These are phyloP conservation scores for Scaptomyza hsui DNA, from an alignment of 1,140 invertebrate species.

Conservation along the genomic window DNA sequence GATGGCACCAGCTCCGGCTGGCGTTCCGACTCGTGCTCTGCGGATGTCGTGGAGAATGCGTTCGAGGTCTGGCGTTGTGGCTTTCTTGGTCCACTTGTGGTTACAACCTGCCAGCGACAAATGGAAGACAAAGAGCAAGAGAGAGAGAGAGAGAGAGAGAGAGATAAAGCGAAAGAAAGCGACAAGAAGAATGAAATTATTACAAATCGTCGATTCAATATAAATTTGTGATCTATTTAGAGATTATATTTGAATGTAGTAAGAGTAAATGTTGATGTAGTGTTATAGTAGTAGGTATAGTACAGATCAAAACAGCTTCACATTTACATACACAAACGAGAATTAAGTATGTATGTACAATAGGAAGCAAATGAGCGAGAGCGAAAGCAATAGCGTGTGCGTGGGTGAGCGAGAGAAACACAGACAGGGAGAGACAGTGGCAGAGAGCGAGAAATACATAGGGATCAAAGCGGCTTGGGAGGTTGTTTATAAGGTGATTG, in stretches of 20 bases:
- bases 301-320: constrained; percentile 10
- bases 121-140: constrained; percentile 12
- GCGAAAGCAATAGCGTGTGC: constrained; percentile 10
- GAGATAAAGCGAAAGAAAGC: no score
- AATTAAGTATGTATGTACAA: constrained; percentile 24
- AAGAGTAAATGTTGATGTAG: constrained; percentile 3
- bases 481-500: no score
- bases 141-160: constrained; percentile 7
- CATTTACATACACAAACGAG: constrained; percentile 16
- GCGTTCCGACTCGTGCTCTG: constrained; percentile 60
- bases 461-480: neutral
- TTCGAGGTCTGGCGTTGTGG: constrained; percentile 86
- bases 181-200: no score
- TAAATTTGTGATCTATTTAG: neutral
- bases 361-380: constrained; percentile 23
- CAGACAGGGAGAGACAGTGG: constrained; percentile 18
- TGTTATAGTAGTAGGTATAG: constrained; percentile 5
- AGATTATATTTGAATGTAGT: constrained; percentile 37
- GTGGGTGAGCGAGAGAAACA: constrained; percentile 2
- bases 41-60: constrained; percentile 75
- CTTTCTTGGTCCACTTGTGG: constrained; percentile 89
- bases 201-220: neutral
- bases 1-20: constrained; percentile 14
- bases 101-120: constrained; percentile 87
- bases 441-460: neutral